Evolutionary conservation across 2,888 invertebrate species (phyloP), one percentile per base, ranked within the genome.

Genomic region (Plagodis dolabraria): DNA sequence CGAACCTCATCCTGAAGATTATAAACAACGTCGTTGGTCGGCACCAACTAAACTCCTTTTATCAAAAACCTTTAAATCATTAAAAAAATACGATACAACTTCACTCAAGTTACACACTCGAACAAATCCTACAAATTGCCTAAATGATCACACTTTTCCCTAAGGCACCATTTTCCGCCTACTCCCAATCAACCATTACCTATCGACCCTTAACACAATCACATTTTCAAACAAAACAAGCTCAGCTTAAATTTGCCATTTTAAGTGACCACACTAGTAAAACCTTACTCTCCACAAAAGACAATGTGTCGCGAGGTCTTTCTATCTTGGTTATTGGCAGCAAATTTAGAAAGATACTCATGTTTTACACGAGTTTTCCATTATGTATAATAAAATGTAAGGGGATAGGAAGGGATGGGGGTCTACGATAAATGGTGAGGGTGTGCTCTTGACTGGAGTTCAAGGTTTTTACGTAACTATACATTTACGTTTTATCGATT

Each of bases 321-420:
- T 33, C 9, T 34, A n/a, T 0, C 5, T 42, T 53, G 53, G 53
- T 36, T 42, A 46, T 43, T 10, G 36, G 44, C 10, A 47, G 4
- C 56, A 42, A 61, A 56, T 57, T 51, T 61, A 56, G 53, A 56
- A 53, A 57, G 60, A 61, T 56, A 60, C 53, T 46, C 46, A 8
- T 57, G 56, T 57, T 61, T 45, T 53, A 61, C 60, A 61, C 22
- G 53, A 42, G 40, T 61, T 61, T 53, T 56, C 56, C 60, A 57
- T 61, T 61, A 59, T 57, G 53, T 56, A 45, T 38, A 53, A 61
- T 53, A 56, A 61, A 61, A 56, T 52, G 48, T 52, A 40, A 34
- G 35, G 42, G 48, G 45, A 33, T 9, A 33, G 12, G 11, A 44
- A 56, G 35, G 33, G 52, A 53, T 34, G 56, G 56, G 48, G 60